Base-by-base conservation (phyloP, 2,113 vertebrate species). In the Myiozetetes cayanensis region DNA sequence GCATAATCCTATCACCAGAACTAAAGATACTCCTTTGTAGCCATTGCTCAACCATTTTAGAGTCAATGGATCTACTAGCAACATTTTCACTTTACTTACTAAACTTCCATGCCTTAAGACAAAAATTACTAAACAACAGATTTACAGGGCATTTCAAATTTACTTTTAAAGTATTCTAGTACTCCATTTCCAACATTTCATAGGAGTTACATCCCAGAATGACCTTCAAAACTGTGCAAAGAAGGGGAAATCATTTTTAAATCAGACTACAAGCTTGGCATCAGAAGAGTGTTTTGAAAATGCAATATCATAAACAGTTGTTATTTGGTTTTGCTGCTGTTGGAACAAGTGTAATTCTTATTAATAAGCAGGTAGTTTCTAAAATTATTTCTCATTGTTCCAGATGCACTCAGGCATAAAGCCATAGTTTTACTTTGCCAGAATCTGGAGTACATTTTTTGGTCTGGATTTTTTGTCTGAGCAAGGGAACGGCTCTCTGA, bases 351-450 rank as follows among this genome's bases (percentile, higher is more conserved):
- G 8, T 80, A 97, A 92, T 89, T 94, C 94, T 96, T 96, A 94
- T 91, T 94, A 97, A 92, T 89, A 96, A 94, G 73, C 80, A 91
- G 72, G 73, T 96, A 94, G 75, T 95, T 96, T 94, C 86, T 95
- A 95, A 95, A 96, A 90, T 92, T 92, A 95, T 96, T 96, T 92
- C 95, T 95, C 6, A 11, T 92, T 97, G 87, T 96, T 93, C 81
- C 85, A 95, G 75, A 91, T 68, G 56, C 73, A 94, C 41, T 83
- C 3, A 2, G 78, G 68, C 62, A 90, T 61, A 94, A 97, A 97
- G 80, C 41, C 83, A 94, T 72, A 86, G 52, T 73, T 97, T 89
- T 87, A 82, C 47, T 72, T 59, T 65, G 44, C 61, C 50, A 94
- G 76, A 93, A 88, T 33, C 92, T 67, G 21, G 9, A 44, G 11